Evolutionary conservation across 2,113 vertebrate species (phyloP), one percentile per base, ranked within the genome.

Genomic region (Entelurus aequoreus): DNA sequence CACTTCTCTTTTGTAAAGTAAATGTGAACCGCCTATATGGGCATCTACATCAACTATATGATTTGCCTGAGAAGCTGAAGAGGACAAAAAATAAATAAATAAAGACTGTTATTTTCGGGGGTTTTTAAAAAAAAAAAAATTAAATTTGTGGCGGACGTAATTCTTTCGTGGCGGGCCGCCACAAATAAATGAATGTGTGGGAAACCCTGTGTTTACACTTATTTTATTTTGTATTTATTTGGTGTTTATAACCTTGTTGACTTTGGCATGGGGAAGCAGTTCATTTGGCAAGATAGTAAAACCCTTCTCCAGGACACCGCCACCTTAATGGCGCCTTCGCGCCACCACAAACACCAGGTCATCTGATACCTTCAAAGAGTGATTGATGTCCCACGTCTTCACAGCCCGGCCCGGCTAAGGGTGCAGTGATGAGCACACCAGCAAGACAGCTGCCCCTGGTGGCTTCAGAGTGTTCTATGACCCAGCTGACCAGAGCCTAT

Each of bases 181-280:
- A n/a, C n/a, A n/a, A n/a, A n/a, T n/a, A n/a, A n/a, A n/a, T n/a
- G n/a, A n/a, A n/a, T n/a, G n/a, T n/a, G n/a, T n/a, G n/a, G n/a
- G n/a, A n/a, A n/a, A n/a, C n/a, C n/a, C n/a, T n/a, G 61, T 76
- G 76, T 84, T 80, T 71, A 79, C 16, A 57, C 51, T 54, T 42
- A 7, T 70, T 68, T 38, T 69, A 71, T 78, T 79, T 75, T 28
- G 28, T 28, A 2, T 28, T 28, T 28, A 28, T 28, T 28, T 71
- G 2, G 54, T 62, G n/a, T 64, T 67, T 69, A 48, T 70, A 71
- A 42, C 48, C 7, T 6, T 21, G 54, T 48, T 75, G 8, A 28
- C 36, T 56, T 67, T 46, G 14, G 46, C 65, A 0, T 63, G 21
- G 57, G 58, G 19, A 28, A 61, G 71, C 37, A 42, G 16, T 42